Conservation (phyloP, 2,113 vertebrate genomes). For the Orthochromis indermauri region DNA sequence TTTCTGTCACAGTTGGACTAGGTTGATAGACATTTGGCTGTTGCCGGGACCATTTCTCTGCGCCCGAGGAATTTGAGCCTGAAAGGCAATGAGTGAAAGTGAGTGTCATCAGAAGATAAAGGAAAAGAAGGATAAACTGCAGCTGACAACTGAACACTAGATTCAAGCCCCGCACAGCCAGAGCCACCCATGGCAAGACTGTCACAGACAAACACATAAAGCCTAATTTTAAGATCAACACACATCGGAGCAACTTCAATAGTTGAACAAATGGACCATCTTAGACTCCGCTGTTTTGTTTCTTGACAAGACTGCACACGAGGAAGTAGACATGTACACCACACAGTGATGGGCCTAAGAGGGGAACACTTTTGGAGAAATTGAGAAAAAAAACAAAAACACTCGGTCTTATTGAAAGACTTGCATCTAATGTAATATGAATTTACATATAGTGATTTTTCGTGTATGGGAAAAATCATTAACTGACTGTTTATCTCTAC, state of each 20-base stretch:
- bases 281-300: neutral
- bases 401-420: neutral
- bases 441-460: neutral
- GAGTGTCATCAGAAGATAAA: constrained; percentile 39
- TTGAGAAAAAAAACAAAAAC: neutral
- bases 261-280: neutral
- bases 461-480: neutral
- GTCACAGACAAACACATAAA: constrained; percentile 15
- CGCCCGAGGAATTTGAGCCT: constrained; percentile 58
- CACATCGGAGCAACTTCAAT: neutral
- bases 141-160: constrained; percentile 31
- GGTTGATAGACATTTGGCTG: constrained; percentile 37
- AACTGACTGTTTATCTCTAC: neutral
- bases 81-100: constrained; percentile 50
- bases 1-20: constrained; percentile 12
- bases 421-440: neutral
- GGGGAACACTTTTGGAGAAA: neutral
- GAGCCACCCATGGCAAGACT: constrained; percentile 16
- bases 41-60: constrained; percentile 42
- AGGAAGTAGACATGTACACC: neutral
- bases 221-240: neutral
- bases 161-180: neutral
- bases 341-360: neutral
- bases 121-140: neutral
- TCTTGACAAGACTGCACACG: neutral